A percentile compares a stretch with the other conserved stretches of the same genome.
Conservation (phyloP, 2,888 invertebrate genomes). For the Eilema griseolum region DNA sequence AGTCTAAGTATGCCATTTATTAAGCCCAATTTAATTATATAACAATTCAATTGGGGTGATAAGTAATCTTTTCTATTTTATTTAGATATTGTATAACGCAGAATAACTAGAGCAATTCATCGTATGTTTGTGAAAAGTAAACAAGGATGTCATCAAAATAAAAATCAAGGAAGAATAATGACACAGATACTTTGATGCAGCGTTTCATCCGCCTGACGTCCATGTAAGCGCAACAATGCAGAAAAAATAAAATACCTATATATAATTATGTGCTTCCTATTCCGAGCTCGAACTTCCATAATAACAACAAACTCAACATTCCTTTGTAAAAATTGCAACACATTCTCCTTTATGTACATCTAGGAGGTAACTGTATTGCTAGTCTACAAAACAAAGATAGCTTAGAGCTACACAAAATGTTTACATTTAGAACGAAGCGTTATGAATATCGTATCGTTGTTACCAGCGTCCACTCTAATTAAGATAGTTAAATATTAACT, state of each 20-base stretch:
- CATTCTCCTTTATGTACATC: background rate
- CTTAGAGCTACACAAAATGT: background rate
- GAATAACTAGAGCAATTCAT: background rate
- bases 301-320: background rate
- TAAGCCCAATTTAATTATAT: too few relatives aligned
- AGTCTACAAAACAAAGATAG: background rate
- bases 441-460: background rate
- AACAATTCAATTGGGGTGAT: too few relatives aligned
- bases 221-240: background rate
- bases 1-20: too few relatives aligned
- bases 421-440: background rate
- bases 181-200: background rate
- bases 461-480: too few relatives aligned
- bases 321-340: background rate
- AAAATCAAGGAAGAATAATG: conserved; percentile 3
- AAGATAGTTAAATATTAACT: background rate
- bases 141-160: background rate
- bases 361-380: background rate
- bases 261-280: background rate
- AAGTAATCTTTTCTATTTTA: too few relatives aligned
- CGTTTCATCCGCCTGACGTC: conserved; percentile 1
- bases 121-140: background rate
- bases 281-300: background rate
- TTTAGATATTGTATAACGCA: too few relatives aligned
- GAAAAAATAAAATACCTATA: background rate